phyloP scores from a whole-genome alignment of 2,797 vertebrate species.

The Dendrocincla tyrannina region DNA sequence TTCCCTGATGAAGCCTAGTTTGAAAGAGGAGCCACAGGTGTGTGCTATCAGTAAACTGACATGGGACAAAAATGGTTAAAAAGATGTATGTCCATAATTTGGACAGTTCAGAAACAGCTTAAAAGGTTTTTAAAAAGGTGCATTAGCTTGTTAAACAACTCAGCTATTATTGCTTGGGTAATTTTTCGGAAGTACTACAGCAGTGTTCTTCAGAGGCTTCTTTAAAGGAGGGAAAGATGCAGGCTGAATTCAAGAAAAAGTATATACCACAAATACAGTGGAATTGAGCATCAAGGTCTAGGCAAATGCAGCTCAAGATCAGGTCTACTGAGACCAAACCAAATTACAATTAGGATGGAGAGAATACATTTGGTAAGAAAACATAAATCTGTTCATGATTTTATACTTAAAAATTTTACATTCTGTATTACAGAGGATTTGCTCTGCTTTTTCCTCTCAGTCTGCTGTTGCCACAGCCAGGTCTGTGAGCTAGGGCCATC shows the following conservation, averaged over 20 bases:
- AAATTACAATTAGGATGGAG: not conserved
- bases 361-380: not conserved
- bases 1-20: not conserved
- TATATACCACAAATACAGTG: not conserved
- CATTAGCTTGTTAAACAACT: not conserved
- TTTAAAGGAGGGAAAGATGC: not conserved
- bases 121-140: not conserved
- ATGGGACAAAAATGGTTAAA: not conserved
- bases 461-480: not conserved
- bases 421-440: not conserved
- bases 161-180: not conserved
- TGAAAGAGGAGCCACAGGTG: not conserved
- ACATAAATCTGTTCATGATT: not conserved
- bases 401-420: not conserved
- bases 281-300: not conserved
- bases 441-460: not conserved
- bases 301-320: not conserved
- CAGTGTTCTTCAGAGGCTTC: not conserved
- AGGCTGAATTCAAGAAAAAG: not conserved
- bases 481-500: not conserved
- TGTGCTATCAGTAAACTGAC: not conserved
- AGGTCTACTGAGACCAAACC: not conserved
- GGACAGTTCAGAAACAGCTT: not conserved
- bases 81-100: fast-evolving
- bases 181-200: not conserved